These are phyloP conservation scores for Polymixis flavicincta DNA, from an alignment of 2,888 invertebrate species.

Conservation along the genomic window DNA sequence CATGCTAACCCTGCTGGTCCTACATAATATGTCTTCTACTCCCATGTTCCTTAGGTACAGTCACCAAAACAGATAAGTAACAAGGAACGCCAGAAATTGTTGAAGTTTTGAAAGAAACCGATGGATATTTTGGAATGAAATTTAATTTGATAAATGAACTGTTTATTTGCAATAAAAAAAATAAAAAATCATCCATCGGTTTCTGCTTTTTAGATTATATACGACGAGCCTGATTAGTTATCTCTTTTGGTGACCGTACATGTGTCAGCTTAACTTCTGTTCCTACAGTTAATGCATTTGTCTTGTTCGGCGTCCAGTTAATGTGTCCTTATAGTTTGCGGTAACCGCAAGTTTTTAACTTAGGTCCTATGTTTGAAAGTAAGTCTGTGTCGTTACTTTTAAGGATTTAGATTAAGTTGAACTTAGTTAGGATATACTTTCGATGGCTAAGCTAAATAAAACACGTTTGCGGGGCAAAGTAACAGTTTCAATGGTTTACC, in stretches of 20 bases:
- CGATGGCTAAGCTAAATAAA: neutral
- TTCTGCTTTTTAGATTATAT: no score
- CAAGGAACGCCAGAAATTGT: no score
- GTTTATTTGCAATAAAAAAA: no score
- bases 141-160: no score
- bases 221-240: no score
- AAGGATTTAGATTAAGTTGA: neutral
- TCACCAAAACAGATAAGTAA: no score
- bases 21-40: neutral
- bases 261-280: slow-evolving; percentile 20
- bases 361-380: slow-evolving; percentile 8
- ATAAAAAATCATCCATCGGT: no score
- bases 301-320: slow-evolving; percentile 46
- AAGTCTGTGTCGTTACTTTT: neutral
- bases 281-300: slow-evolving; percentile 48
- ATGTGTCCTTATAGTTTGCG: slow-evolving; percentile 33
- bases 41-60: no score
- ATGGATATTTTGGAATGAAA: no score
- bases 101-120: no score
- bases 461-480: neutral
- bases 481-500: neutral
- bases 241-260: no score
- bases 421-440: neutral
- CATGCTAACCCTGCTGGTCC: no score
- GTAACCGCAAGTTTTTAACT: slow-evolving; percentile 35